Percentiles rank a stretch among this genome's conserved stretches.
These are phyloP conservation scores for Stegodyphus mimosarum DNA, from an alignment of 1,140 invertebrate species.

Conservation along the genomic window DNA sequence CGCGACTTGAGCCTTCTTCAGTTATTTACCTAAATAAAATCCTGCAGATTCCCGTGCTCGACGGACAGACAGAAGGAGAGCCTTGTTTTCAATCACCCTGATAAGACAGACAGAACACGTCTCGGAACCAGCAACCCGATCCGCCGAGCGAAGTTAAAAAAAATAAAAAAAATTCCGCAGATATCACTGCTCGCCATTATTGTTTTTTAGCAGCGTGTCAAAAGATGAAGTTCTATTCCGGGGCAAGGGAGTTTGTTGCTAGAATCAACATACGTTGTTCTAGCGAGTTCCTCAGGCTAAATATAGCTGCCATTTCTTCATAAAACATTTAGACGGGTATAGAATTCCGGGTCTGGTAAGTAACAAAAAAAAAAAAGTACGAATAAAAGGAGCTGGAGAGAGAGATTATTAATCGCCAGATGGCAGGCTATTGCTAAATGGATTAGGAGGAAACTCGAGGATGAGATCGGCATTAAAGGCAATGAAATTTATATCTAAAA, in stretches of 20 bases:
- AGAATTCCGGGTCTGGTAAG: conserved; percentile 20
- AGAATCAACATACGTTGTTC: conserved; percentile 59
- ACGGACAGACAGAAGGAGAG: conserved; percentile 10
- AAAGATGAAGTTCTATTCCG: conserved; percentile 56
- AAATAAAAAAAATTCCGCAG: conserved; percentile 46
- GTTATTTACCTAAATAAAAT: no score
- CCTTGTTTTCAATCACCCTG: conserved; percentile 57
- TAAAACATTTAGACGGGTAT: conserved; percentile 57
- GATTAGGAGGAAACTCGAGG: conserved; percentile 16
- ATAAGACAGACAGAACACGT: conserved; percentile 55
- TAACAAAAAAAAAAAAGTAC: background rate
- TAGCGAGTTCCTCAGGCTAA: conserved; percentile 38
- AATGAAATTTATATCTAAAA: conserved; percentile 58
- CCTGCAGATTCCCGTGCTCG: no score
- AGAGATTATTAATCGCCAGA: conserved; percentile 37
- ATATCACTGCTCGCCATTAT: conserved; percentile 59
- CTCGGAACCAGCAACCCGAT: conserved; percentile 44
- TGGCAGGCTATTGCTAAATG: conserved; percentile 51
- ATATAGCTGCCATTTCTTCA: conserved; percentile 50
- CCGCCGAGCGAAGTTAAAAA: conserved; percentile 16
- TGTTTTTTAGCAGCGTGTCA: conserved; percentile 49
- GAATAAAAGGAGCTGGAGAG: no score
- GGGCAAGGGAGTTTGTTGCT: conserved; percentile 42
- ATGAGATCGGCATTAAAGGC: conserved; percentile 33
- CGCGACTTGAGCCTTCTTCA: no score